Conservation (phyloP, 2,797 vertebrate species). For the Arctocebus calabarensis region DNA sequence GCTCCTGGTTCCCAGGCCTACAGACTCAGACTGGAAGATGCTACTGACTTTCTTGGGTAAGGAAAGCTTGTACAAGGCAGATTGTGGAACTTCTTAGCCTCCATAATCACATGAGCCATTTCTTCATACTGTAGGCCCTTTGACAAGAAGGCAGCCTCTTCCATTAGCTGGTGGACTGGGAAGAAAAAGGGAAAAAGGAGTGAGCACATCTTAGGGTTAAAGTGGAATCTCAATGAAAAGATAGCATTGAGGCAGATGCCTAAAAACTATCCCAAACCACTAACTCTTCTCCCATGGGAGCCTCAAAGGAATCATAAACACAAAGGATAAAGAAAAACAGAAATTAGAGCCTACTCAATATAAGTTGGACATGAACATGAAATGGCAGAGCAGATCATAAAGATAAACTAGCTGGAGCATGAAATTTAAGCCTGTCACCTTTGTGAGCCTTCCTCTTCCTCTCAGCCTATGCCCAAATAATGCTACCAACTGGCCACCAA, state of each 20-base stretch:
- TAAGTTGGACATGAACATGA: not conserved
- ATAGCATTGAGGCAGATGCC: not conserved
- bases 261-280: not conserved
- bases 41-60: not conserved
- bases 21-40: not conserved
- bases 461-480: not conserved
- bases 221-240: not conserved
- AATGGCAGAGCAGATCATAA: too few species aligned
- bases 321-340: not conserved
- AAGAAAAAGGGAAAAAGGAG: not conserved
- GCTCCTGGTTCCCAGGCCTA: not conserved
- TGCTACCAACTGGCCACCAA: not conserved
- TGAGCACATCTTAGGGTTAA: not conserved
- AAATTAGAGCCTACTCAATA: not conserved
- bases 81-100: not conserved
- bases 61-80: not conserved
- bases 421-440: not conserved
- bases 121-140: not conserved
- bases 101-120: not conserved
- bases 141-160: not conserved
- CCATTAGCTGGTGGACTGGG: too few species aligned
- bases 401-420: not conserved
- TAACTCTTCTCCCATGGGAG: not conserved
- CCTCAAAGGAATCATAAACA: not conserved
- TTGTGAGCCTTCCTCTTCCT: not conserved